Conservation (phyloP, 2,113 vertebrate genomes). For the Leptobrachium leishanense region DNA sequence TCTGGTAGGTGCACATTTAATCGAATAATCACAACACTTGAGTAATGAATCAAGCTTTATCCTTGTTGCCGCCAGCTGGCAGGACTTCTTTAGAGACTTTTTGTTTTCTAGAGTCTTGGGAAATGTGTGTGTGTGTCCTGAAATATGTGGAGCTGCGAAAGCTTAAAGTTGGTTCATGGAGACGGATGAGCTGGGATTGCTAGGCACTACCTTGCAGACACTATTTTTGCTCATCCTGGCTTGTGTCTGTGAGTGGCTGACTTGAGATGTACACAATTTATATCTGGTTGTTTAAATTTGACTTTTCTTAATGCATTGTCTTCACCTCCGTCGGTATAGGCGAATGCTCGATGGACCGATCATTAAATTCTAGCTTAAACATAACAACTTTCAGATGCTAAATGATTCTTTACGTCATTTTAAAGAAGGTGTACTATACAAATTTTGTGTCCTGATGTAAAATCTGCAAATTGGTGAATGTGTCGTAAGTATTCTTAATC, state of each 20-base stretch:
- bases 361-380: background rate
- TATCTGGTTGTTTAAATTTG: constrained; percentile 35
- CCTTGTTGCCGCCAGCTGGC: constrained; percentile 33
- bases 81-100: background rate
- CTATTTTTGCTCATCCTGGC: constrained; percentile 11
- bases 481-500: too few relatives aligned
- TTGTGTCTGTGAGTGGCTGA: constrained; percentile 28
- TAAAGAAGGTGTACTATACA: too few relatives aligned
- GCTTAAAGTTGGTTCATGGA: constrained; percentile 15
- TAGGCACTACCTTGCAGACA: constrained; percentile 15
- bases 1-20: background rate
- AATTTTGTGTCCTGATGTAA: too few relatives aligned
- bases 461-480: too few relatives aligned
- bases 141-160: background rate
- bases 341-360: constrained; percentile 21
- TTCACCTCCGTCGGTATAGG: constrained; percentile 17
- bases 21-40: constrained; percentile 26
- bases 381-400: too few relatives aligned
- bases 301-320: constrained; percentile 37
- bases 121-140: constrained; percentile 18
- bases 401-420: too few relatives aligned
- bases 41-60: constrained; percentile 21
- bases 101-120: constrained; percentile 23
- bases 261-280: constrained; percentile 39
- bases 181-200: constrained; percentile 33